These are phyloP conservation scores for Rhagoletis zephyria DNA, from an alignment of 1,140 invertebrate species.

Conservation along the genomic window DNA sequence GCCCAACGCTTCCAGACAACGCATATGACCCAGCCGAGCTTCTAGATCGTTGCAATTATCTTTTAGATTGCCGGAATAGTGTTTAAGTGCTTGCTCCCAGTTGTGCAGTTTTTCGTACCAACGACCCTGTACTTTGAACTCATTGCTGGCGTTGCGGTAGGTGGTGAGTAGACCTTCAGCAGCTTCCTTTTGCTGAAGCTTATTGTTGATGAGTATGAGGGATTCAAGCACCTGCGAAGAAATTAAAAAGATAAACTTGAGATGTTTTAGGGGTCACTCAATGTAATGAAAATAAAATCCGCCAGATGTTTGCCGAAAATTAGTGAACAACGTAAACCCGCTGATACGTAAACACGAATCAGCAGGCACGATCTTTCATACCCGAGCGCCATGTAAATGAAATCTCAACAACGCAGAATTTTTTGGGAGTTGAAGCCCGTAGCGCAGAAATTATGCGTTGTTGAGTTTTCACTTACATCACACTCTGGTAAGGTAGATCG, in stretches of 20 bases:
- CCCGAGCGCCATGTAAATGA: no score
- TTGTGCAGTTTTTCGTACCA: conserved; percentile 99
- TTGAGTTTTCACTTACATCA: no score
- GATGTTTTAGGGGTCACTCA: no score
- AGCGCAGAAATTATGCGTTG: no score
- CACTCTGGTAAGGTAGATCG: no score
- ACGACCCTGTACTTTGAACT: conserved; percentile 86
- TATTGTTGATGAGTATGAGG: conserved; percentile 98
- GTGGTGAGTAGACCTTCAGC: conserved; percentile 94
- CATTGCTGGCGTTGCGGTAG: conserved; percentile 79
- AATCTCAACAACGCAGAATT: no score
- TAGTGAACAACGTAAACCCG: no score
- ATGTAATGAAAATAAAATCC: no score
- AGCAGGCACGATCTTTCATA: no score
- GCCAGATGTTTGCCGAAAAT: no score
- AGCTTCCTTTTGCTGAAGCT: conserved; percentile 97
- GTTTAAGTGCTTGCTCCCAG: conserved; percentile 94
- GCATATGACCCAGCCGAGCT: conserved; percentile 92
- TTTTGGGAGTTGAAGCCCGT: no score
- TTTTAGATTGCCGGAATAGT: conserved; percentile 84
- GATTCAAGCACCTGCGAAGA: conserved; percentile 89
- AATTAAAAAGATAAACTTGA: not conserved
- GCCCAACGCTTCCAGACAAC: conserved; percentile 96
- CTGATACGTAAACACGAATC: no score
- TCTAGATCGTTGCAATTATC: conserved; percentile 82